These are phyloP conservation scores for Polypterus senegalus DNA, from an alignment of 2,113 vertebrate species.

Conservation along the genomic window DNA sequence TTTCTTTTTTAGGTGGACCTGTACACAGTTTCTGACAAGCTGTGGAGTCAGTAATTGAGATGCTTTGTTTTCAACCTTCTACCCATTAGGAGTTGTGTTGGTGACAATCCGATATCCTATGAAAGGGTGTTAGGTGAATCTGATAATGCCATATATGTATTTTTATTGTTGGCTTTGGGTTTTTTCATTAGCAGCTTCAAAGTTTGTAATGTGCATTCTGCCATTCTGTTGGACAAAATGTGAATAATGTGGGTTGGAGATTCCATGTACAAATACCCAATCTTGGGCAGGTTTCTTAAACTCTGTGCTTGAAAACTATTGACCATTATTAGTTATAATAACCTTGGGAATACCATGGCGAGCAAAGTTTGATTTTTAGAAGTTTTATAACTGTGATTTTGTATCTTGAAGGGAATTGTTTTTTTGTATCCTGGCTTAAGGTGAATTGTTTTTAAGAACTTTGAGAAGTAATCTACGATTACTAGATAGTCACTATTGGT, in stretches of 20 bases:
- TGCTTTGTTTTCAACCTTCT: slow-evolving; percentile 11
- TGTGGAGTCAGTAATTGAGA: slow-evolving; percentile 1
- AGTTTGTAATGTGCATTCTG: slow-evolving; percentile 11
- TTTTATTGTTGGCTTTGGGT: slow-evolving; percentile 10
- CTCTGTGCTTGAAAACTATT: slow-evolving; percentile 3
- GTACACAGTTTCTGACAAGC: slow-evolving; percentile 4
- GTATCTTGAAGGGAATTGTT: neutral
- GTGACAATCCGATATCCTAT: slow-evolving; percentile 7
- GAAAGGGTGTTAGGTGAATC: neutral
- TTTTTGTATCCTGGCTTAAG: slow-evolving; percentile 14
- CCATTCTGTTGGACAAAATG: slow-evolving; percentile 7
- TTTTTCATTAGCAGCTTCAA: slow-evolving; percentile 12
- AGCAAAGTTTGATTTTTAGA: slow-evolving; percentile 11
- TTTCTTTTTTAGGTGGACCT: slow-evolving; percentile 9
- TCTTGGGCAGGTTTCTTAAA: slow-evolving; percentile 10
- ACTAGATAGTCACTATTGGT: slow-evolving; percentile 10
- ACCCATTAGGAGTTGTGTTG: slow-evolving; percentile 14
- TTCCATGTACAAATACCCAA: slow-evolving; percentile 10
- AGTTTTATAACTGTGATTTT: neutral
- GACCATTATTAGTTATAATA: slow-evolving; percentile 11
- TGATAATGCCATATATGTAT: no score
- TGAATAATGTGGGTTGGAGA: neutral
- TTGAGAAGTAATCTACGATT: slow-evolving; percentile 10
- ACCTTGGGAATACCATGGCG: slow-evolving; percentile 13
- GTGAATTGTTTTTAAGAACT: slow-evolving; percentile 10